A percentile compares a stretch with the other conserved stretches of the same genome.
phyloP scores from a whole-genome alignment of 2,888 invertebrate species.

The Rhaphigaster nebulosa region DNA sequence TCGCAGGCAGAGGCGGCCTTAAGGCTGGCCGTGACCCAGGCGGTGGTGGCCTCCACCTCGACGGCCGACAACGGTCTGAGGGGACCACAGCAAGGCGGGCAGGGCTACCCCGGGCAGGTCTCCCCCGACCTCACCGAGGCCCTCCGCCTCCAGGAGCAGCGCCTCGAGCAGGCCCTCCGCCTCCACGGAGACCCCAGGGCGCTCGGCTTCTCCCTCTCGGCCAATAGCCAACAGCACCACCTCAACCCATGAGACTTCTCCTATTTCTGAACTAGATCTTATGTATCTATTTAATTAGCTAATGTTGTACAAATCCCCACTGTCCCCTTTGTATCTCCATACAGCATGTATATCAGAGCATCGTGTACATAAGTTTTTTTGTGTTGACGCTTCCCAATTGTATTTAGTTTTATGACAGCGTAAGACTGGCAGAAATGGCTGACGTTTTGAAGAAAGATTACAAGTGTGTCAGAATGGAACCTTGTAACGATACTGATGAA shows the following conservation, averaged over 20 bases:
- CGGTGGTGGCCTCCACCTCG: constrained; percentile 71
- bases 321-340: constrained; percentile 49
- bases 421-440: constrained; percentile 31
- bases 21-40: constrained; percentile 82
- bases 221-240: constrained; percentile 66
- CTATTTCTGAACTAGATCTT: constrained; percentile 66
- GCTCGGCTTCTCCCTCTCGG: constrained; percentile 79
- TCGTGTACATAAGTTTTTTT: constrained; percentile 58
- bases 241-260: constrained; percentile 66
- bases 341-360: constrained; percentile 58
- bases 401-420: constrained; percentile 21
- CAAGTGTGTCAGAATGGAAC: neutral
- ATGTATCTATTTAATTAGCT: constrained; percentile 60
- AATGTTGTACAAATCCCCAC: constrained; percentile 57
- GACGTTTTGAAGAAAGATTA: neutral
- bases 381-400: constrained; percentile 53
- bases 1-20: constrained; percentile 89
- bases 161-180: constrained; percentile 85
- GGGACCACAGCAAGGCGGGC: constrained; percentile 68
- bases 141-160: constrained; percentile 81
- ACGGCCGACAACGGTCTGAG: constrained; percentile 66
- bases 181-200: constrained; percentile 85
- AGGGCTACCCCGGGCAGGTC: constrained; percentile 73
- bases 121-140: constrained; percentile 81
- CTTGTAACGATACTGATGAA: neutral